Conservation (phyloP, 23 tunicate genomes). For the Styela clava region DNA sequence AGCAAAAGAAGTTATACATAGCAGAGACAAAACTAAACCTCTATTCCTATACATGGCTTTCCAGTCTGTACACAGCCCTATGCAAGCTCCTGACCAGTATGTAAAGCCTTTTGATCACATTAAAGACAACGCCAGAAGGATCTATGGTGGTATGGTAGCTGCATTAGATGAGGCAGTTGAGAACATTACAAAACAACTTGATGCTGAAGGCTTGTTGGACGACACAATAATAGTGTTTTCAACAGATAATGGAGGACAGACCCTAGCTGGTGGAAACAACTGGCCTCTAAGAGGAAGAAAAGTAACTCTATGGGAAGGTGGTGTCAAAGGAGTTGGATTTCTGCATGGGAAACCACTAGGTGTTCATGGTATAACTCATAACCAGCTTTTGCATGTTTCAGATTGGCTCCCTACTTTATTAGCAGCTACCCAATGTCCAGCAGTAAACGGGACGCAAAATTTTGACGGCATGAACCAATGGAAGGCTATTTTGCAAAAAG, state of each 20-base stretch:
- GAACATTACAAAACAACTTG: constrained; percentile 67
- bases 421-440: constrained; percentile 55
- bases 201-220: constrained; percentile 57
- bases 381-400: constrained; percentile 73
- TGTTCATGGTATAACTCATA: constrained; percentile 23
- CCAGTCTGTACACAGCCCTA: constrained; percentile 81
- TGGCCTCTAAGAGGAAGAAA: constrained; percentile 85
- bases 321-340: constrained; percentile 82
- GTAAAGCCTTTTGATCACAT: constrained; percentile 60
- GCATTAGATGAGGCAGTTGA: constrained; percentile 86
- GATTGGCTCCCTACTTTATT: constrained; percentile 92
- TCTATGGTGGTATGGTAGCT: constrained; percentile 89
- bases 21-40: constrained; percentile 52
- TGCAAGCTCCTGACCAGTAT: constrained; percentile 78
- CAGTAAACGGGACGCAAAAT: constrained; percentile 50
- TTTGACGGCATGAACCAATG: constrained; percentile 89
- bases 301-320: constrained; percentile 91
- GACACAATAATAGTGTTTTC: constrained; percentile 78
- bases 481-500: constrained; percentile 39
- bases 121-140: constrained; percentile 43
- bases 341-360: constrained; percentile 71
- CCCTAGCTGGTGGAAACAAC: constrained; percentile 86
- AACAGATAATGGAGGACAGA: constrained; percentile 89
- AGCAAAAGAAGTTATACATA: constrained; percentile 53
- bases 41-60: constrained; percentile 74